Base-by-base conservation (phyloP, 2,888 invertebrate genomes). In the Mantis religiosa region DNA sequence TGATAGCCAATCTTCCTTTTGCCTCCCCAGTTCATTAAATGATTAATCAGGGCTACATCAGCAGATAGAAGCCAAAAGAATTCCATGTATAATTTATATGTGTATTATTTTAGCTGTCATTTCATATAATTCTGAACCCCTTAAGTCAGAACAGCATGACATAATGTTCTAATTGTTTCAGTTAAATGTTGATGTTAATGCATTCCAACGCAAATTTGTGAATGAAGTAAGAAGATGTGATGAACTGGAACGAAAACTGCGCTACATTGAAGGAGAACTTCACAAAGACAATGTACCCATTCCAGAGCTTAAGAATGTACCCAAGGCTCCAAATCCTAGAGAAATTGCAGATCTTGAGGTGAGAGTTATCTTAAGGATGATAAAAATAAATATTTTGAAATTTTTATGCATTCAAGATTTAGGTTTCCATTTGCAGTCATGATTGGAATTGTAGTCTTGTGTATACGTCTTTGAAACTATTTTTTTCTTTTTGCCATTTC, bases 341-440 rank as follows among this genome's bases (percentile, higher is more conserved):
- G 98, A 97, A 93, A 97, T 98, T 93, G 97, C 98, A 91, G 98
- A 98, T 93, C 95, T 98, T 91, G 98, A 98, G 95, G 97, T 97
- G 92, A 92, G 91, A 20, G 20, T 89, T 71, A 87, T 89, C 88
- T 89, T 30, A n/a, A 25, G 14, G 30, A 28, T 82, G 25, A 86
- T 88, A 82, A 87, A 54, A 84, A 84, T 41, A 0, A 34, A 7
- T 34, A 34, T 3, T 34, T 34, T 3, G 34, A 34, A 34, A 34
- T 3, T 8, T 82, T 82, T 82, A n/a, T 82, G 12, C 82, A 82
- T n/a, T 47, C 84, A 41, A 8, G n/a, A 34, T 34, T 34, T 34
- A 34, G 34, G 0, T 34, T 34, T 34, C 0, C 34, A 34, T 34
- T 34, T 34, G 30, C 30, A 30, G 30, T 30, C 30, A 30, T 30